A percentile compares a stretch with the other conserved stretches of the same genome.
Conservation (phyloP, 2,888 invertebrate genomes). For the Drosophila cracens region DNA sequence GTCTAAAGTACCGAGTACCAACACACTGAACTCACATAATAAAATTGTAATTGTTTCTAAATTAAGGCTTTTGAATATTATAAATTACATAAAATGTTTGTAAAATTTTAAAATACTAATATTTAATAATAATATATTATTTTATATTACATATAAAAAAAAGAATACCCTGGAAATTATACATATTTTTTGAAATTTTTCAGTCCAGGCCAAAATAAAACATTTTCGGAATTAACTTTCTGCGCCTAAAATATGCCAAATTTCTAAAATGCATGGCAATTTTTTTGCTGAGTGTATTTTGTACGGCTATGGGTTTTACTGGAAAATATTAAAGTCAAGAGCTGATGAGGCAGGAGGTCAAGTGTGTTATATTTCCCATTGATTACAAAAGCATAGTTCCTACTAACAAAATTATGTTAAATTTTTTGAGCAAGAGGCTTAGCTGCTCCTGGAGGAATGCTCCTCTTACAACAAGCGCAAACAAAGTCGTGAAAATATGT, state of each 20-base stretch:
- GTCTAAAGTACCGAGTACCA: too few relatives aligned
- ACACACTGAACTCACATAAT: too few relatives aligned
- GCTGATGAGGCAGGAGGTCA: slow-evolving; percentile 21
- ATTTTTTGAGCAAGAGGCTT: slow-evolving; percentile 37
- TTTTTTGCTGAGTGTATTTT: background rate
- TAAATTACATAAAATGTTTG: too few relatives aligned
- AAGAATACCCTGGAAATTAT: too few relatives aligned
- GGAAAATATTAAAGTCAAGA: slow-evolving; percentile 23
- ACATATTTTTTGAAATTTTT: too few relatives aligned
- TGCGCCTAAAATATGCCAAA: background rate
- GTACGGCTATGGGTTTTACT: background rate
- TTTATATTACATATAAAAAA: too few relatives aligned
- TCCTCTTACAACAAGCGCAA: slow-evolving; percentile 29
- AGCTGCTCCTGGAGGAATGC: background rate
- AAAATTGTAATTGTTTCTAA: too few relatives aligned
- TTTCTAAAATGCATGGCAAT: background rate
- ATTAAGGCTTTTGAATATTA: too few relatives aligned
- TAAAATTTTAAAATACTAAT: too few relatives aligned
- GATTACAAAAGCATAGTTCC: slow-evolving; percentile 68
- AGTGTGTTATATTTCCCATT: slow-evolving; percentile 54
- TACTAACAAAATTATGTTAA: slow-evolving; percentile 65
- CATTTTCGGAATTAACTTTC: background rate
- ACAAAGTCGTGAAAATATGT: slow-evolving; percentile 66
- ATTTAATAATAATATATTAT: too few relatives aligned
- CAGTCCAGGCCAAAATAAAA: too few relatives aligned